Evolutionary conservation across 2,888 invertebrate genomes (phyloP), one percentile per base, ranked within the genome.

Genomic region (Ceriagrion tenellum): DNA sequence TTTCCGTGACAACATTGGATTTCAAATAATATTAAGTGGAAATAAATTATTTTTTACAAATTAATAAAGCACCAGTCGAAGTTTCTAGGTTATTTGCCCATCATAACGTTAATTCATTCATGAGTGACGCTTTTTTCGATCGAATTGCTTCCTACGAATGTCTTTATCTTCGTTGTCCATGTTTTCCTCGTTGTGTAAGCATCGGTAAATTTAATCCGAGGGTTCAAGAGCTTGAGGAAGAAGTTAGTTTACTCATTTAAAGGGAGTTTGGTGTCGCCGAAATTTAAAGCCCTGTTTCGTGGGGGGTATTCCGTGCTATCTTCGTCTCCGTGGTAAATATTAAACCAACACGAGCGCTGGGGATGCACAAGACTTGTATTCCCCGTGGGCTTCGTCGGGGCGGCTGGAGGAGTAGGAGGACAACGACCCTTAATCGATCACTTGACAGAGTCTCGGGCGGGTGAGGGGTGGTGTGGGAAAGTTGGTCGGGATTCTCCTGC

Each of bases 371-470:
- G 81, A 18, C 81, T 81, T 81, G 81, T 81, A 69, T 69, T 26
- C 69, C 69, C 69, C n/a, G n/a, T 8, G 2, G 35, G 30, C 81
- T 35, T 81, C 35, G 81, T 81, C 81, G 35, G 35, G 35, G 81
- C 81, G 35, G 30, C 26, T 8, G 81, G 81, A 81, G 81, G 81
- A 35, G 30, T n/a, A 13, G 30, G 35, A 81, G 30, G 81, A 81
- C 81, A n/a, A 26, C 69, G 69, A 69, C 69, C 81, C 81, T 81
- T 81, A 81, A 81, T 81, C 81, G 81, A 81, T 81, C 81, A 81
- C 81, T 16, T 35, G 81, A 81, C 59, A 20, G 59, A 59, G 59
- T 4, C 10, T 59, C 59, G 16, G 59, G 59, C 59, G 59, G 20
- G 69, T 69, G 23, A n/a, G 69, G 69, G 47, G 47, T 47, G 69